Evolutionary conservation across 2,113 vertebrate species (phyloP), one percentile per base, ranked within the genome.

Genomic region (Brachypteracias leptosomus): DNA sequence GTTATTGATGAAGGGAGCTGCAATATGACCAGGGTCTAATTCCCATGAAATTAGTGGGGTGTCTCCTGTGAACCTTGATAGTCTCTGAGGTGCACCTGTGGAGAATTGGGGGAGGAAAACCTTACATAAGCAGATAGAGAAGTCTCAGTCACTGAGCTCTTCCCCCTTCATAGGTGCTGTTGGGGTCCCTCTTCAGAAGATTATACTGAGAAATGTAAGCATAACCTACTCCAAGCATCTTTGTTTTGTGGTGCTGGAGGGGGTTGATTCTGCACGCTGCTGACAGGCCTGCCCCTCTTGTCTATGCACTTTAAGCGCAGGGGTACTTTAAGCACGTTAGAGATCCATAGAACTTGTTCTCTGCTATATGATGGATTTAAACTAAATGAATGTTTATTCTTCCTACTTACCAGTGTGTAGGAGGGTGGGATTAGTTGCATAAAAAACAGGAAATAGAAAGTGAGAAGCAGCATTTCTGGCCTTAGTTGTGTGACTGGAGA

Each of bases 151-250:
- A 18, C 44, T 0, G 2, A 62, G 76, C 35, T 68, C 11, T 83
- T 68, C 40, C 15, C 3, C 25, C 7, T 76, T 22, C 7, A 0
- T 26, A 6, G 1, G 2, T 3, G 1, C 72, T 16, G 16, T 13
- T 59, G 54, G 40, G 10, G 19, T 72, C 26, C 66, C 44, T 51
- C 26, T 29, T 29, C 22, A 42, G 80, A 44, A 83, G 79, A 31
- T 85, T 11, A 42, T 2, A 4, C 54, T 52, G 63, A 85, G 15
- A 44, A 28, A 70, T 72, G 51, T 65, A 95, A 59, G 15, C 12
- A 22, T 14, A 42, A 47, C 62, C 33, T 83, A 40, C 58, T 85
- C 31, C 24, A n/a, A 47, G 47, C n/a, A 68, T 21, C 24, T n/a
- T 1, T 0, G 4, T 13, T 24, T 22, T 33, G 62, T 79, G 36